Evolutionary conservation across 2,797 vertebrate genomes (phyloP), one percentile per base, ranked within the genome.

Genomic region (Gallirallus australis): DNA sequence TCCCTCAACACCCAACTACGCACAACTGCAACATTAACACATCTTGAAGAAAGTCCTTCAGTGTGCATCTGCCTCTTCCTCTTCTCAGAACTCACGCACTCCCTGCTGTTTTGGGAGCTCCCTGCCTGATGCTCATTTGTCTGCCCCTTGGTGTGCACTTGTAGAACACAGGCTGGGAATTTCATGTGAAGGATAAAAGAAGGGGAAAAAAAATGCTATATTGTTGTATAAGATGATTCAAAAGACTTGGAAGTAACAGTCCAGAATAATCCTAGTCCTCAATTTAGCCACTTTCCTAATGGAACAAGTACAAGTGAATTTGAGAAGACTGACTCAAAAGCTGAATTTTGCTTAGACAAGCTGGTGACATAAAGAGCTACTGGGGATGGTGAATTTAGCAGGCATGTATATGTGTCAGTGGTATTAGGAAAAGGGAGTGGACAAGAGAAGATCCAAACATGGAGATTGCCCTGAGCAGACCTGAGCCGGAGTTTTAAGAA

Each of bases 361-460:
- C 11, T 33, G 3, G 5, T 52, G 64, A 52, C 35, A 31, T 21
- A 23, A n/a, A 45, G 7, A 33, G 37, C 23, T 60, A 60, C 52
- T 17, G 33, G 19, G 40, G n/a, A 27, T 2, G 7, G 40, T 19
- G 21, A 57, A 69, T 20, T 61, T 53, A 17, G 4, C 3, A 20
- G 39, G 39, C 15, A 6, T 23, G 21, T 42, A 4, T 1, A 0
- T 10, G 7, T n/a, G 45, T 25, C 0, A 0, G 28, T 40, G 33
- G 9, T 40, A 61, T 70, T n/a, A 59, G 42, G 30, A 69, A 52
- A 73, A 77, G 42, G 23, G 42, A 65, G 20, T 6, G 47, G 31
- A 42, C 21, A 69, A 45, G 13, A 40, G 82, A 83, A 64, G 27
- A 59, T 12, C 33, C 1, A 4, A 69, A 57, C 0, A 0, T 28